A percentile compares a stretch with the other conserved stretches of the same genome.
Evolutionary conservation across 2,113 vertebrate genomes (phyloP).

Genomic region (Myanophis thanlyinensis): DNA sequence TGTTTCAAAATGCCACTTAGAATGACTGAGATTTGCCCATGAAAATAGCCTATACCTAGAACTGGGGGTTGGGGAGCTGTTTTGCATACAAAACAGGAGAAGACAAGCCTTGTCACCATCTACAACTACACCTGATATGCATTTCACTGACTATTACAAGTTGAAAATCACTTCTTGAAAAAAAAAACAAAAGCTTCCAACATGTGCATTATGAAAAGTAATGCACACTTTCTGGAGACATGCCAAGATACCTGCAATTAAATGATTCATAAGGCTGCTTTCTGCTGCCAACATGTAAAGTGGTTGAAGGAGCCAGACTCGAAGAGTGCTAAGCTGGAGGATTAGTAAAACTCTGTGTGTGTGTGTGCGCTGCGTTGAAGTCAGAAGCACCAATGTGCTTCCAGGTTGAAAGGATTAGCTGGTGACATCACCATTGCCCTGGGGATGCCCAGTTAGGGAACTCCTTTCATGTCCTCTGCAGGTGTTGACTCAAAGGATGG

Average conservation of each 20-base stretch:
- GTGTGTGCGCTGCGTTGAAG: no score
- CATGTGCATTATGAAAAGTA: constrained; percentile 13
- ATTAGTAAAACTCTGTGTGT: neutral
- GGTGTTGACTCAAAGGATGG: neutral
- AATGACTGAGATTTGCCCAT: neutral
- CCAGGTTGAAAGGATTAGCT: neutral
- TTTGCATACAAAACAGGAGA: neutral
- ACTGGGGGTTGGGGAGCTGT: neutral
- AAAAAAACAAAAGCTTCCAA: neutral
- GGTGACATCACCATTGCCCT: neutral
- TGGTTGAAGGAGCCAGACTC: neutral
- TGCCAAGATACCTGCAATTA: constrained; percentile 4
- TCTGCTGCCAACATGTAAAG: constrained; percentile 14
- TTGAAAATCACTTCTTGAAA: constrained; percentile 39
- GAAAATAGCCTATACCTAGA: neutral
- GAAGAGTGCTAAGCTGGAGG: neutral
- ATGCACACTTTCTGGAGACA: constrained; percentile 21
- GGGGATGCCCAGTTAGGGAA: neutral
- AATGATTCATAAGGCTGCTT: constrained; percentile 19
- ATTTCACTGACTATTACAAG: constrained; percentile 25
- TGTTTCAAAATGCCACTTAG: neutral
- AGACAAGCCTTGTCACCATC: neutral
- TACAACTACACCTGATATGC: neutral
- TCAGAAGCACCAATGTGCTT: neutral
- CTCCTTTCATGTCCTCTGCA: neutral